Conservation (phyloP, 1,140 invertebrate genomes). For the Pseudomyrmex gracilis region DNA sequence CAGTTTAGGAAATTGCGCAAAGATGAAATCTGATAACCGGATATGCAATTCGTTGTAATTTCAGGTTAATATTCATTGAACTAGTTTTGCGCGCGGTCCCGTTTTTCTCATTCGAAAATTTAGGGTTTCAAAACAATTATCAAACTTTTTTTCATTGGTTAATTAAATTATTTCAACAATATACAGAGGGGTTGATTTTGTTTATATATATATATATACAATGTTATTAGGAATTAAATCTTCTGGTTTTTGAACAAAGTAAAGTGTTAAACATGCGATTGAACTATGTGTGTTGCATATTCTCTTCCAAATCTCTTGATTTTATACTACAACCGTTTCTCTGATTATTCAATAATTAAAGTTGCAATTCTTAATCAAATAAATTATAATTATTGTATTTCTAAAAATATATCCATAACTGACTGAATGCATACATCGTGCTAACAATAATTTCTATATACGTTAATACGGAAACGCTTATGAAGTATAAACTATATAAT, state of each 20-base stretch:
- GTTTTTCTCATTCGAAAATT: slow-evolving; percentile 9
- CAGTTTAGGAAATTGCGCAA: slow-evolving; percentile 22
- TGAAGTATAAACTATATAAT: neutral
- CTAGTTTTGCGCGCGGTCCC: neutral
- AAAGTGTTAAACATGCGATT: slow-evolving; percentile 50
- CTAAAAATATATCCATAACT: slow-evolving; percentile 17
- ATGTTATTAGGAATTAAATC: slow-evolving; percentile 32
- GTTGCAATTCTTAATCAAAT: too few species aligned
- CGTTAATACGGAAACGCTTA: slow-evolving; percentile 28
- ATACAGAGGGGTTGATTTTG: neutral
- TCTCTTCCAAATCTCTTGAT: neutral
- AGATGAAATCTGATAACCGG: neutral
- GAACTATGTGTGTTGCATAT: neutral
- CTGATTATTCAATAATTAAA: too few species aligned
- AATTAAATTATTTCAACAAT: slow-evolving; percentile 7
- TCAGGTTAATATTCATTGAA: slow-evolving; percentile 43
- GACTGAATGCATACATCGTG: neutral
- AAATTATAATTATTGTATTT: slow-evolving; percentile 19
- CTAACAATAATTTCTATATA: slow-evolving; percentile 14
- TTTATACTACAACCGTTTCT: slow-evolving; percentile 12
- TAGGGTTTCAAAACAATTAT: slow-evolving; percentile 7
- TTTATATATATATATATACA: slow-evolving; percentile 57
- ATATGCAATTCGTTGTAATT: slow-evolving; percentile 13
- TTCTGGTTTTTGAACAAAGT: neutral
- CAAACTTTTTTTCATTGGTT: slow-evolving; percentile 4